These are phyloP conservation scores for Spongia lamella DNA, from an alignment of 37 sponge, comb jelly and placozoan species.

Conservation along the genomic window DNA sequence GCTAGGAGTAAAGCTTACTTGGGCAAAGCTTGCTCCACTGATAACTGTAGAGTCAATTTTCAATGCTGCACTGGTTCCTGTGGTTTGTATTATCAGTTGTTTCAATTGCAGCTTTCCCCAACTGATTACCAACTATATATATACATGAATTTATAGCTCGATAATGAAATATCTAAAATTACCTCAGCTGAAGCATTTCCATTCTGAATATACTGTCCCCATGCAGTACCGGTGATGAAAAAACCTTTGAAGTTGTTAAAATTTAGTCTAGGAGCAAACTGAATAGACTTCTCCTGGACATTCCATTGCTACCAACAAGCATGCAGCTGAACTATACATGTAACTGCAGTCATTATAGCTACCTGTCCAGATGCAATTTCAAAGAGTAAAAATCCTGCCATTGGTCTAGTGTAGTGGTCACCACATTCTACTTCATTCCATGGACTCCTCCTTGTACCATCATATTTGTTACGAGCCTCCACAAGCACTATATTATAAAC, in stretches of 20 bases:
- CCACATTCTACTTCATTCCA: conserved; percentile 39
- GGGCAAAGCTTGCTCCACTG: too few species aligned
- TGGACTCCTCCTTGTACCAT: conserved; percentile 25
- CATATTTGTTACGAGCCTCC: conserved; percentile 26
- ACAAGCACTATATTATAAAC: background rate
- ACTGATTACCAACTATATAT: too few species aligned
- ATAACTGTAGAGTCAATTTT: too few species aligned
- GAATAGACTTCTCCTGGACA: background rate
- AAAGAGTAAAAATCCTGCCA: conserved; percentile 20
- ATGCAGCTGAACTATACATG: too few species aligned
- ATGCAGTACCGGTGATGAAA: conserved; percentile 4
- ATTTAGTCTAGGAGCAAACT: conserved; percentile 2
- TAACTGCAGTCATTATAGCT: too few species aligned
- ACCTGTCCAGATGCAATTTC: conserved; percentile 24
- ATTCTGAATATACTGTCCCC: conserved; percentile 25
- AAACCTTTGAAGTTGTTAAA: conserved; percentile 11
- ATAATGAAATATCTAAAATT: too few species aligned
- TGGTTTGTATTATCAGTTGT: too few species aligned
- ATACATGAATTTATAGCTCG: too few species aligned
- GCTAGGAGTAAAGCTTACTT: too few species aligned
- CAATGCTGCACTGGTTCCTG: too few species aligned
- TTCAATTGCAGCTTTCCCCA: too few species aligned
- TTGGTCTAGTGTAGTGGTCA: conserved; percentile 28
- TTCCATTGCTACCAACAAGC: background rate
- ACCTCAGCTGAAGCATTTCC: conserved; percentile 4